These are phyloP conservation scores for Siderastrea radians DNA, from an alignment of 92 coral and sea anemone species.

Conservation along the genomic window DNA sequence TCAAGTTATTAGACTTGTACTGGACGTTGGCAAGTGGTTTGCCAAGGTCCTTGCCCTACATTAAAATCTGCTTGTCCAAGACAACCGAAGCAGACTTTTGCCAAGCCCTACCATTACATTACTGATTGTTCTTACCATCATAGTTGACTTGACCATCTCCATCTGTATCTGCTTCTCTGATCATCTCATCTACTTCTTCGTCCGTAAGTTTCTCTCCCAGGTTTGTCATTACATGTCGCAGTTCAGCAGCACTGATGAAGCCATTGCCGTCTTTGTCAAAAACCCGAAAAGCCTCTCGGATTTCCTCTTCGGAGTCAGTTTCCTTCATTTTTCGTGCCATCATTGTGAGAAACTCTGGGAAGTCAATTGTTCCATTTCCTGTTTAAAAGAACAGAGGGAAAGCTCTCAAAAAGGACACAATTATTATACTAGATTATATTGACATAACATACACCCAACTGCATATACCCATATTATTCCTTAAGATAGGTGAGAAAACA, in stretches of 20 bases:
- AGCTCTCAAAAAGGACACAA: not conserved
- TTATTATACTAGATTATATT: too few relatives aligned
- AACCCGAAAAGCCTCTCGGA: conserved; percentile 85
- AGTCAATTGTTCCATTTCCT: conserved; percentile 88
- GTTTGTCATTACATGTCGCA: conserved; percentile 84
- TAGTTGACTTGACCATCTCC: conserved; percentile 87
- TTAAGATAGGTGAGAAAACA: too few relatives aligned
- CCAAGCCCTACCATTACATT: too few relatives aligned
- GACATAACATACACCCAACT: too few relatives aligned
- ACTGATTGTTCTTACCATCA: conserved; percentile 61
- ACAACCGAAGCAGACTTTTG: too few relatives aligned
- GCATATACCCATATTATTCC: too few relatives aligned
- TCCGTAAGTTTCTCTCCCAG: conserved; percentile 87
- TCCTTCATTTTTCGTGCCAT: conserved; percentile 90
- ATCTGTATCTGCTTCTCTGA: conserved; percentile 82
- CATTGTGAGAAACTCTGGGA: conserved; percentile 83
- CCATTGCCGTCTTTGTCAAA: conserved; percentile 90
- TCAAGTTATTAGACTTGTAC: too few relatives aligned
- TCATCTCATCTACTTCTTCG: conserved; percentile 87
- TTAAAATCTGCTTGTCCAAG: too few relatives aligned
- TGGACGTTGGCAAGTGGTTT: too few relatives aligned
- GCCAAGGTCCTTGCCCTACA: too few relatives aligned
- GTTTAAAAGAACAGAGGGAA: not conserved
- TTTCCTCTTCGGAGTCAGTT: conserved; percentile 85
- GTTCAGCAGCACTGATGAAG: conserved; percentile 82